Base-by-base conservation (phyloP, 30 jellyfish, hydroid and myxozoan species). In the Mastigias papua region DNA sequence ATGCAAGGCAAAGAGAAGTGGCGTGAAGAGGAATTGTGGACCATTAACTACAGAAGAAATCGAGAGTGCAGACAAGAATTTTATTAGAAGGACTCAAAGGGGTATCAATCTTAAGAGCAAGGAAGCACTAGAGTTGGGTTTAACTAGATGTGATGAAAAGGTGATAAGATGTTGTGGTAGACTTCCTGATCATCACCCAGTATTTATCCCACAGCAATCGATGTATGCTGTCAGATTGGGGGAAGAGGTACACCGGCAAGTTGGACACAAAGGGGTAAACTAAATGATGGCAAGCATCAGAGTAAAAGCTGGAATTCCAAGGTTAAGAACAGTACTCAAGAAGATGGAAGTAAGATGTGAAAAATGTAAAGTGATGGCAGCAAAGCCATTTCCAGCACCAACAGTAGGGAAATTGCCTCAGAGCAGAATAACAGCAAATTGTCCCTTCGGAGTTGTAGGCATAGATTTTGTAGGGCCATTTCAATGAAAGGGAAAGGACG, bases 391-490 rank as follows among this genome's bases (percentile, higher is more conserved):
- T 68, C 92, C 92, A 20, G 69, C 1, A 6, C 82, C 90, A 20
- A 31, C 61, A 8, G 30, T 13, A 32, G 90, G 82, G 17, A 1
- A 32, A 37, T 48, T 80, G 27, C 90, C 90, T 5, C 66, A 54
- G 73, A 46, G 46, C 21, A 37, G 88, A 71, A 28, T 46, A 21
- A 49, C 58, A 48, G 93, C 73, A 5, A 84, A 73, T 1, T 69
- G 28, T 61, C 93, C 88, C 3, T 84, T 84, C 33, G 87, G 50
- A 29, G 93, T 84, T 46, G 70, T 80, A n/a, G 93, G 93, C 51
- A 19, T 72, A 20, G 93, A 84, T 60, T 84, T 69, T 54, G 93
- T 32, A 29, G 89, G 89, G 1, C 89, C 82, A 1, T 78, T 78
- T 35, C 77, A 57, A 3, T 58, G 23, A 84, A 70, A 60, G 81